These are phyloP conservation scores for Caenorhabditis latens DNA, from an alignment of 1,140 invertebrate species.

Conservation along the genomic window DNA sequence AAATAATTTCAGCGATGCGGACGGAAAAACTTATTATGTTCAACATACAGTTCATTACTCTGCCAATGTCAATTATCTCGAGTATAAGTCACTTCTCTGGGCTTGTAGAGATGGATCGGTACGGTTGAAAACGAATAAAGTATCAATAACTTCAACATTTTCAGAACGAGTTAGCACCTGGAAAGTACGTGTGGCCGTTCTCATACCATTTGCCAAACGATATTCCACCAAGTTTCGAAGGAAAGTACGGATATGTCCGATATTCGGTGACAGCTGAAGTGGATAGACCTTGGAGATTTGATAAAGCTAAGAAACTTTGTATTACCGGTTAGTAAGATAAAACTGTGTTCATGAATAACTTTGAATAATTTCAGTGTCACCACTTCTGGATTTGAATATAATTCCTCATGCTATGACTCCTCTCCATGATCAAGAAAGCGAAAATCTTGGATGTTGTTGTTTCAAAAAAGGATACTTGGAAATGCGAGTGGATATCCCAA, in stretches of 20 bases:
- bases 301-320: constrained; percentile 9
- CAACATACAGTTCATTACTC: neutral
- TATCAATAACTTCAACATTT: neutral
- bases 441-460: constrained; percentile 17
- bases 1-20: neutral
- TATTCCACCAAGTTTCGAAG: constrained; percentile 42
- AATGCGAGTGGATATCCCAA: constrained; percentile 16
- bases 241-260: constrained; percentile 16
- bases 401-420: constrained; percentile 17
- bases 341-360: neutral
- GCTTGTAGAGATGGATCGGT: constrained; percentile 34
- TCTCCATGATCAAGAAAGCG: neutral
- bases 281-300: constrained; percentile 47
- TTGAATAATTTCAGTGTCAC: neutral
- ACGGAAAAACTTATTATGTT: neutral
- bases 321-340: neutral
- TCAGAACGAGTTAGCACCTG: constrained; percentile 33
- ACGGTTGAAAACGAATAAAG: neutral
- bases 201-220: neutral
- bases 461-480: constrained; percentile 40
- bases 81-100: neutral
- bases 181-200: constrained; percentile 24
- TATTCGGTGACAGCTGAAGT: constrained; percentile 29
- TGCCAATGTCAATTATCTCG: neutral
- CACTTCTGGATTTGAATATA: neutral